phyloP scores from a whole-genome alignment of 2,888 invertebrate species.

The Acronicta leporina region DNA sequence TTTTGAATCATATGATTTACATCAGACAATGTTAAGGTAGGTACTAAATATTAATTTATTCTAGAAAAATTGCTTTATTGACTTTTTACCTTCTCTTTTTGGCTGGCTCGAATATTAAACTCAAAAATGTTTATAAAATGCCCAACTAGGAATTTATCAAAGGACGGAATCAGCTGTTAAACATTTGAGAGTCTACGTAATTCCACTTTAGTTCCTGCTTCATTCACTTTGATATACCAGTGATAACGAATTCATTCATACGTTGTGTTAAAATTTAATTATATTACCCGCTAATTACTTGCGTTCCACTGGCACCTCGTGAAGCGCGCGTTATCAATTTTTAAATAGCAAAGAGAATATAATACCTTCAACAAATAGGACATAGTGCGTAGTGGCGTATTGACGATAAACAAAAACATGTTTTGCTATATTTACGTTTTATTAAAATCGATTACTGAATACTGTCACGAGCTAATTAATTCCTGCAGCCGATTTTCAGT shows the following conservation, averaged over 20 bases:
- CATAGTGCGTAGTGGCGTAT: conserved; percentile 24
- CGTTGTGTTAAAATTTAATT: conserved; percentile 20
- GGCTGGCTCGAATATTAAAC: neutral
- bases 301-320: conserved; percentile 19
- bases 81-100: too few species aligned
- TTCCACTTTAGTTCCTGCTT: conserved; percentile 24
- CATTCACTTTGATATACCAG: conserved; percentile 31
- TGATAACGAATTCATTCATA: conserved; percentile 33
- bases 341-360: conserved; percentile 20
- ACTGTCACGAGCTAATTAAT: conserved; percentile 67
- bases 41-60: too few species aligned
- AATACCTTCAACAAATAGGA: conserved; percentile 21
- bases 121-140: conserved; percentile 24
- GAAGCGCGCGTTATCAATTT: conserved; percentile 12
- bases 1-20: too few species aligned
- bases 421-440: conserved; percentile 15
- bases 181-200: conserved; percentile 21
- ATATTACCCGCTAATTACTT: conserved; percentile 20
- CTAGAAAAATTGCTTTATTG: too few species aligned
- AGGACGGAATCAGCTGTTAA: conserved; percentile 24
- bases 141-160: conserved; percentile 19
- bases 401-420: conserved; percentile 39
- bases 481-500: conserved; percentile 68
- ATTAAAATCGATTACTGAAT: conserved; percentile 54
- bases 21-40: too few species aligned